phyloP scores from a whole-genome alignment of 2,888 invertebrate genomes.

The Clivina fossor region DNA sequence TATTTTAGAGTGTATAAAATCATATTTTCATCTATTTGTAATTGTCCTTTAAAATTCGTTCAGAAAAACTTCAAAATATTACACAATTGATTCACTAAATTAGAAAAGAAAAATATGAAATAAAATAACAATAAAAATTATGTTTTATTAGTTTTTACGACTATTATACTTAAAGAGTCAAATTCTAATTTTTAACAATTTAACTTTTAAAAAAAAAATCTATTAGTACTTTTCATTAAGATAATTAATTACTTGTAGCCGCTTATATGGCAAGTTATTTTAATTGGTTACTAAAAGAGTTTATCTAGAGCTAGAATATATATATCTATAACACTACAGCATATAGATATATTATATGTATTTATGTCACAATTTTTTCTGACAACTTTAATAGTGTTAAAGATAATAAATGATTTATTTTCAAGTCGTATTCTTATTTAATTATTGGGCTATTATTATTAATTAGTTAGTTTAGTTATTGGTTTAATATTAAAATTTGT shows the following conservation, averaged over 20 bases:
- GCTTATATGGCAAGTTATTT: slow-evolving; percentile 1
- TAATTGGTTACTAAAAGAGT: not conserved
- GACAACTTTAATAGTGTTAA: not conserved
- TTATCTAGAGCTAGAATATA: not conserved
- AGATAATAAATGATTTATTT: not conserved
- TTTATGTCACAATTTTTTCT: not conserved
- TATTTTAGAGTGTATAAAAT: no score
- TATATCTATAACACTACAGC: no score
- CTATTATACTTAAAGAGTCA: no score
- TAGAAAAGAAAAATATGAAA: no score
- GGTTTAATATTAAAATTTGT: not conserved
- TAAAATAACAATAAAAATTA: no score
- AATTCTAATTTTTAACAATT: no score
- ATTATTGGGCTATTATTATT: not conserved
- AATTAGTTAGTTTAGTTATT: not conserved
- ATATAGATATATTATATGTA: no score
- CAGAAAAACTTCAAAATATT: no score
- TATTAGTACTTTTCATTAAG: slow-evolving; percentile 2
- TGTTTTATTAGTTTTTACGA: no score
- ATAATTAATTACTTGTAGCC: not conserved
- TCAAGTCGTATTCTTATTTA: not conserved
- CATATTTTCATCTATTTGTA: no score
- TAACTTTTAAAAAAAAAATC: not conserved
- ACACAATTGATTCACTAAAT: no score
- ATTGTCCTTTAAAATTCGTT: no score